phyloP scores from a whole-genome alignment of 2,113 vertebrate species.

The Talpa occidentalis region DNA sequence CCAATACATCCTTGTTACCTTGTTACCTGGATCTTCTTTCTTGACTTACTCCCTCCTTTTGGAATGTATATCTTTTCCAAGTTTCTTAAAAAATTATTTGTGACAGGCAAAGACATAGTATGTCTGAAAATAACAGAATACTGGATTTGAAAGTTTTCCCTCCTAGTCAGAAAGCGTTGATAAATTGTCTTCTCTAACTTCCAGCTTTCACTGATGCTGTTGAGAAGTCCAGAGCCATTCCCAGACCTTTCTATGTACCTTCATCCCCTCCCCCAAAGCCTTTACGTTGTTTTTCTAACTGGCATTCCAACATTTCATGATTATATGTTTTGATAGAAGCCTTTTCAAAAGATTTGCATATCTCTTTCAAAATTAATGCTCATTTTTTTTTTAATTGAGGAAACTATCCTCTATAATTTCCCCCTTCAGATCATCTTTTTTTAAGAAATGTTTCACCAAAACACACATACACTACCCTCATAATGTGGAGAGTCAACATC shows the following conservation, averaged over 20 bases:
- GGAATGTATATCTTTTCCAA: neutral
- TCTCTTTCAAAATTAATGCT: neutral
- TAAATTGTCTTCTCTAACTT: neutral
- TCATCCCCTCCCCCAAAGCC: neutral
- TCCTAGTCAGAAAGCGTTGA: neutral
- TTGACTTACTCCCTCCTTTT: neutral
- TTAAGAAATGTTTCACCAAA: neutral
- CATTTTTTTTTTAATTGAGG: conserved; percentile 10
- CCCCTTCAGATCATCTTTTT: neutral
- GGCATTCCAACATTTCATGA: neutral
- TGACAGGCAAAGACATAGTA: neutral
- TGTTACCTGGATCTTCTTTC: neutral
- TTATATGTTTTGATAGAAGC: neutral
- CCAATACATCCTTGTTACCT: neutral
- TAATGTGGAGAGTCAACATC: neutral
- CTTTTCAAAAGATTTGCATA: neutral
- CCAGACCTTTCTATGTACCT: neutral
- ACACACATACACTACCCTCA: neutral
- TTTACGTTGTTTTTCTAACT: neutral
- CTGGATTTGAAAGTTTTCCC: neutral
- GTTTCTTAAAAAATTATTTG: neutral
- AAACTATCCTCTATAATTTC: neutral
- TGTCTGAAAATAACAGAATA: neutral
- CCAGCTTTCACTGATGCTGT: neutral
- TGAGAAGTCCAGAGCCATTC: neutral